Conservation (phyloP, 1,140 invertebrate species). For the Sarcophaga bullata region DNA sequence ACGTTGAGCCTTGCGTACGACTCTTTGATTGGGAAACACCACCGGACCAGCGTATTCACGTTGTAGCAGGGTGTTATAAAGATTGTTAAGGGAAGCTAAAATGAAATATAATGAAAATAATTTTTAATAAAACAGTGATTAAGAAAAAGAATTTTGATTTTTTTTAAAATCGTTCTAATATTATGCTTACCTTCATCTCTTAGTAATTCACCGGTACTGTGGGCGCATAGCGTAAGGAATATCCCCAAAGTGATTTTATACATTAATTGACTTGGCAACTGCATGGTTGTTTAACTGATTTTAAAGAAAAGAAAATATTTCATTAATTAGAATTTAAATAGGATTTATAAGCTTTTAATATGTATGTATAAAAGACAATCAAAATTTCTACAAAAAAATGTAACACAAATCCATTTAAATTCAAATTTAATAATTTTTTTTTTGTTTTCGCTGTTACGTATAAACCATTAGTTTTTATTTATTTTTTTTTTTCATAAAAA, state of each 20-base stretch:
- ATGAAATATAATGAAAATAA: background rate
- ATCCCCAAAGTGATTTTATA: conserved; percentile 27
- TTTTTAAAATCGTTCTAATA: background rate
- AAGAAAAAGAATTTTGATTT: background rate
- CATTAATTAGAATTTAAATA: no score
- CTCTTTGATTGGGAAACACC: conserved; percentile 69
- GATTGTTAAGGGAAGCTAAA: conserved; percentile 52
- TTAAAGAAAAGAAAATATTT: no score
- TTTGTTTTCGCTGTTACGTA: no score
- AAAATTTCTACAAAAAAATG: no score
- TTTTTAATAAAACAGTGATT: no score
- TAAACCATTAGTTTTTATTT: background rate
- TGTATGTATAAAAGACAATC: no score
- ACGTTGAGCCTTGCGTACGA: conserved; percentile 77
- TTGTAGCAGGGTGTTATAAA: conserved; percentile 62
- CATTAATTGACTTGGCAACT: conserved; percentile 25
- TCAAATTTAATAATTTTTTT: no score
- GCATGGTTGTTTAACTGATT: background rate
- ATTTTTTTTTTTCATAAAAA: background rate
- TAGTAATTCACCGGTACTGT: background rate
- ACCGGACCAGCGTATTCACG: conserved; percentile 63
- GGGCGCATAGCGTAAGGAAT: conserved; percentile 20
- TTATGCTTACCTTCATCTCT: conserved; percentile 25
- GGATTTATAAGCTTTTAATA: no score
- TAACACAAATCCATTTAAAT: no score